Evolutionary conservation across 1,140 invertebrate genomes (phyloP).

Genomic region (Halesus radiatus): DNA sequence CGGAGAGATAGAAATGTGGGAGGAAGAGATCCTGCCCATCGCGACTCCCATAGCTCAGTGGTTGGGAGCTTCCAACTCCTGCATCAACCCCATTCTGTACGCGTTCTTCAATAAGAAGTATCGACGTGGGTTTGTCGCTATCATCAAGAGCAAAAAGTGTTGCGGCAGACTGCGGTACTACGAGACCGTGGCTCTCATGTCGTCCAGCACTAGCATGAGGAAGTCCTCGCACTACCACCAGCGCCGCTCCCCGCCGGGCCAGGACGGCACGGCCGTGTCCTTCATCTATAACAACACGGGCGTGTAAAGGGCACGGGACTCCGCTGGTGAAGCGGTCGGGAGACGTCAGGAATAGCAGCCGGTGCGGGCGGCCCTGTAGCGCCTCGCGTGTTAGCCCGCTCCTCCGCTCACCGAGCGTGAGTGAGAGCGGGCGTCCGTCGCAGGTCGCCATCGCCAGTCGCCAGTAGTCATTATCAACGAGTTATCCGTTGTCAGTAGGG

Average conservation of each 20-base stretch:
- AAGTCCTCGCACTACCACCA: conserved; percentile 82
- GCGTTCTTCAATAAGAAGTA: conserved; percentile 98
- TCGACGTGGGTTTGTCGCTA: conserved; percentile 90
- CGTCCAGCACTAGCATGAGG: conserved; percentile 84
- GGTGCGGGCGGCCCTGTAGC: not conserved
- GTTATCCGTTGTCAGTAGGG: conserved; percentile 3
- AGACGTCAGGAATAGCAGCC: not conserved
- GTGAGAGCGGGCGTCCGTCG: not conserved
- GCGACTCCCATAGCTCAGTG: conserved; percentile 94
- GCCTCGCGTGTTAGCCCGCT: not conserved
- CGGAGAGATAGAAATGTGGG: conserved; percentile 77
- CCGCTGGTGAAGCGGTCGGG: conserved; percentile 6
- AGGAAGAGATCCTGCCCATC: conserved; percentile 84
- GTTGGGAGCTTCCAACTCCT: conserved; percentile 95
- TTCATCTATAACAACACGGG: conserved; percentile 77
- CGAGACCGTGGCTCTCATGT: conserved; percentile 86
- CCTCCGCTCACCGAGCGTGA: not conserved
- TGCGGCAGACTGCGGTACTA: conserved; percentile 87
- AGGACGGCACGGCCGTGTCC: conserved; percentile 80
- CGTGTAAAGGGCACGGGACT: conserved; percentile 59
- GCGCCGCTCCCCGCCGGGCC: conserved; percentile 74
- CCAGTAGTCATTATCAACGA: conserved; percentile 18
- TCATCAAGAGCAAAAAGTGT: conserved; percentile 86
- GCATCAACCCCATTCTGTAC: conserved; percentile 98
- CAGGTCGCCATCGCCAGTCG: not conserved